Base-by-base conservation (phyloP, 2,113 vertebrate genomes). In the Misgurnus anguillicaudatus region DNA sequence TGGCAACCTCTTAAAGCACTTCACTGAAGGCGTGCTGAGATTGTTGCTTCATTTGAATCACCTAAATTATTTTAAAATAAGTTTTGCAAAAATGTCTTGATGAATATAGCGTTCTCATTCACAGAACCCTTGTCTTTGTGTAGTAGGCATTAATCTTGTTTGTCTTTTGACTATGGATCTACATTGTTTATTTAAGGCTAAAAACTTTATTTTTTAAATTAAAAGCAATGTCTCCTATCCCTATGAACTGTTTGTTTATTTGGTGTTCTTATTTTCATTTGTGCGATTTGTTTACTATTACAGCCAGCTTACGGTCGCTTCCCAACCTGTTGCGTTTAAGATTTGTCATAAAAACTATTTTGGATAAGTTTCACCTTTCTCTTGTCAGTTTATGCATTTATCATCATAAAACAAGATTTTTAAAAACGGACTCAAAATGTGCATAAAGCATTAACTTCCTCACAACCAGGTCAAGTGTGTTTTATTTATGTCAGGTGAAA, bases 191-290 rank as follows among this genome's bases (percentile, higher is more conserved):
- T 64, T 75, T 75, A 75, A 75, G 42, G 16, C 61, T 39, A 75
- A 75, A 51, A 64, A 64, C 60, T 53, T 76, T 76, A 76, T 76
- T 76, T 76, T 31, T 76, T 64, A 51, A 76, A 76, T 76, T 76
- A 64, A 76, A 75, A 64, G 42, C 41, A 53, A 76, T 76, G 74
- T 53, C 61, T 76, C 61, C 74, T 45, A 16, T 45, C 39, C 41
- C 19, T 5, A 17, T 62, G 19, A 76, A 64, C 24, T 10, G 8
- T 2, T n/a, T 64, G 48, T 42, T 51, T 2, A 24, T 62, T 63
- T 17, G 39, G 2, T 31, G 2, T 60, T 60, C 16, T 14, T 16
- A n/a, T 3, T 19, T 21, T 14, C 14, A 19, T 6, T 13, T 9
- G 68, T 38, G 47, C 36, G 19, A 17, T 75, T 39, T 60, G 48